A percentile compares a stretch with the other conserved stretches of the same genome.
Evolutionary conservation across 1,140 invertebrate species (phyloP).

Genomic region (Platorchestia sp.): DNA sequence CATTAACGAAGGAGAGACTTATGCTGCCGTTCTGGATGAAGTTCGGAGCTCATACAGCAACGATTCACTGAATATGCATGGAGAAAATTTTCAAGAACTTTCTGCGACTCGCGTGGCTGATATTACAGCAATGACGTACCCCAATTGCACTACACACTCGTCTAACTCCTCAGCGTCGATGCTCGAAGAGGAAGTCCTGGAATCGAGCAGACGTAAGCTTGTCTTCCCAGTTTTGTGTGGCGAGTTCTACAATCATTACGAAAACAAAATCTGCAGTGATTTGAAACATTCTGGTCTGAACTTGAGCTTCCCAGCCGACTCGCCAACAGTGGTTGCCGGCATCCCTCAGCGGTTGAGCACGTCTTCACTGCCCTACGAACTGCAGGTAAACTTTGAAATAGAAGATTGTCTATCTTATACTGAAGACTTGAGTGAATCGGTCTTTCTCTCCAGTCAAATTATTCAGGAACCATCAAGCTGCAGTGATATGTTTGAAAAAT

Average conservation of each 20-base stretch:
- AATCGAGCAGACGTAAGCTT: neutral
- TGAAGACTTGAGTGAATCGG: neutral
- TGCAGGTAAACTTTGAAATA: neutral
- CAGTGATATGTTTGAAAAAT: neutral
- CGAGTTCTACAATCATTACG: neutral
- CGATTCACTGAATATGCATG: too few relatives aligned
- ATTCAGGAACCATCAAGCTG: neutral
- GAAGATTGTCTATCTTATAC: neutral
- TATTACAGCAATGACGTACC: too few relatives aligned
- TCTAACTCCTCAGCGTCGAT: too few relatives aligned
- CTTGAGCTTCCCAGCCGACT: neutral
- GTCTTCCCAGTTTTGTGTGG: neutral
- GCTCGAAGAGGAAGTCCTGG: too few relatives aligned
- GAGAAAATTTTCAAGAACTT: too few relatives aligned
- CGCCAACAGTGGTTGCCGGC: too few relatives aligned
- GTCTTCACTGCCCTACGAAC: neutral
- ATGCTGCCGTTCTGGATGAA: neutral
- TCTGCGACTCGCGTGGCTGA: too few relatives aligned
- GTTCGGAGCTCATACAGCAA: neutral
- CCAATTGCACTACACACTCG: too few relatives aligned
- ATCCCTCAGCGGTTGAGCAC: neutral
- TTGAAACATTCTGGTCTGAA: neutral
- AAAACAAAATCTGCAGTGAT: neutral
- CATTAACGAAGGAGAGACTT: neutral
- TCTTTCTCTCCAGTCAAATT: neutral